These are phyloP conservation scores for Leptocoma aspasia DNA, from an alignment of 2,113 vertebrate genomes.

Conservation along the genomic window DNA sequence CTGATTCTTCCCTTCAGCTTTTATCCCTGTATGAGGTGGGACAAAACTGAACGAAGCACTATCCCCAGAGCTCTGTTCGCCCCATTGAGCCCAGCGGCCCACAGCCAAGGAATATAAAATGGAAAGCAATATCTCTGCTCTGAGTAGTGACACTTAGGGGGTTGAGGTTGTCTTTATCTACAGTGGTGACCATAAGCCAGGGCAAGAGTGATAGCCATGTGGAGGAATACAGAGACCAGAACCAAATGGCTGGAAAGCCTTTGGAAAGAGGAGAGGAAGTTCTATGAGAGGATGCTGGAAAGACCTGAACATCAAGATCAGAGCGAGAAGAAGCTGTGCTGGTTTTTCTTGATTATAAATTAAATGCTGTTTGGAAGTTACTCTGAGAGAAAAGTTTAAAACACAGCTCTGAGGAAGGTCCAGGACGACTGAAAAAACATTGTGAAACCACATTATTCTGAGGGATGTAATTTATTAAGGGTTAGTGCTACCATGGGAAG, in stretches of 20 bases:
- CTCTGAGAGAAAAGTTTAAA: not conserved
- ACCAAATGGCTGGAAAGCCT: not conserved
- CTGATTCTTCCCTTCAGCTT: not conserved
- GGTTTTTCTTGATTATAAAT: not conserved
- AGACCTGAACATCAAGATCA: not conserved
- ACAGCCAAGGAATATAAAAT: not conserved
- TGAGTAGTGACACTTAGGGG: not conserved
- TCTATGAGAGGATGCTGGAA: not conserved
- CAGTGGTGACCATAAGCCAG: not conserved
- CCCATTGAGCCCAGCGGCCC: not conserved
- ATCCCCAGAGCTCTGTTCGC: not conserved
- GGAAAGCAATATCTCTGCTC: not conserved
- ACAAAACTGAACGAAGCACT: rapidly evolving
- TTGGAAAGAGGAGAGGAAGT: not conserved
- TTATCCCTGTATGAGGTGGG: not conserved
- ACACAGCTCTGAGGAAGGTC: not conserved
- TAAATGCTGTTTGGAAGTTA: not conserved
- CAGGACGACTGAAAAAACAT: not conserved
- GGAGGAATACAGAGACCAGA: not conserved
- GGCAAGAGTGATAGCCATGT: not conserved
- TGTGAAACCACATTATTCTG: not conserved
- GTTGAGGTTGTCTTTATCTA: not conserved
- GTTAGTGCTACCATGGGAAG: not conserved
- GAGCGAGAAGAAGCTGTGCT: not conserved
- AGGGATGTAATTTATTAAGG: not conserved